Evolutionary conservation across 2,888 invertebrate species (phyloP).

Genomic region (Homarus gammarus): DNA sequence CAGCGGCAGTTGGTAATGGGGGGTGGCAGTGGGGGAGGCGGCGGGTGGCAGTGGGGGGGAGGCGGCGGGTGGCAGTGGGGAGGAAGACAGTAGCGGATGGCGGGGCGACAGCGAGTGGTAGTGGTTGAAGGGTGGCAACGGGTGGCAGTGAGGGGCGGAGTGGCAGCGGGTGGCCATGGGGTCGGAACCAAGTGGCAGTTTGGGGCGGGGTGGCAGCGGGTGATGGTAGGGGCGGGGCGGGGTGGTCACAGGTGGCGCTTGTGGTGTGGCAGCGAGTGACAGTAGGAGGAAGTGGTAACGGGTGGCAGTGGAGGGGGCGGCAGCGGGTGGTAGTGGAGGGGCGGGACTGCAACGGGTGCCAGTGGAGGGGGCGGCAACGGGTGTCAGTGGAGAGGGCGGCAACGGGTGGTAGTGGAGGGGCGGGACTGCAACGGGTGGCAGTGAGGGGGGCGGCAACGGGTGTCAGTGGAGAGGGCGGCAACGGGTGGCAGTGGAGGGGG

Average conservation of each 20-base stretch:
- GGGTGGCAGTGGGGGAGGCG: background rate
- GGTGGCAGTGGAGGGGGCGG: background rate
- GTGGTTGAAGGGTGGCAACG: background rate
- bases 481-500: background rate
- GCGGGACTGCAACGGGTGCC: background rate
- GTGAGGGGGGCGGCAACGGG: background rate
- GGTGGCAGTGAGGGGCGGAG: background rate
- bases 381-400: background rate
- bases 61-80: background rate
- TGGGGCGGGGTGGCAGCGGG: no score
- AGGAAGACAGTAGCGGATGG: no score
- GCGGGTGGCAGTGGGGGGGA: background rate
- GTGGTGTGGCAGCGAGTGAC: no score
- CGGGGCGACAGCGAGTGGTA: no score
- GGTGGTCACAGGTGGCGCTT: no score
- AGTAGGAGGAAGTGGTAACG: no score
- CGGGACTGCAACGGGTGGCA: background rate
- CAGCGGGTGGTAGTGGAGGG: background rate
- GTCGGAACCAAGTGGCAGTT: no score
- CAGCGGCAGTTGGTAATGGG: background rate
- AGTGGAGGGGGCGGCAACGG: background rate
- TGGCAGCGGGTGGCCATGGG: background rate
- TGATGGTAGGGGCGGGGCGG: background rate
- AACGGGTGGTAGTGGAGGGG: background rate
- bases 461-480: background rate